Base-by-base conservation (phyloP, 2,888 invertebrate genomes). In the Lepidocyrtinus sp. region DNA sequence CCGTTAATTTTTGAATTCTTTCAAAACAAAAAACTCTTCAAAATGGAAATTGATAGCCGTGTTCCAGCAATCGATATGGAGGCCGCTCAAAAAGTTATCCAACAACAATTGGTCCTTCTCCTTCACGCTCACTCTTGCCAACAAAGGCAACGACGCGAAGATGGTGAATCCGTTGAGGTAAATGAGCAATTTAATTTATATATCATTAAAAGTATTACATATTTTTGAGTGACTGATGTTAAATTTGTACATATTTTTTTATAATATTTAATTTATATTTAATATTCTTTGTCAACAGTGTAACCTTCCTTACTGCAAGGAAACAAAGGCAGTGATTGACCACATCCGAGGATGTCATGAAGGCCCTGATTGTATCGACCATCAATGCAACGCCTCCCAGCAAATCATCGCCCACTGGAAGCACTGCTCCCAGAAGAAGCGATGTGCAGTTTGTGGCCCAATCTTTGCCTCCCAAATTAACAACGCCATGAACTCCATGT, bases 121-220 rank as follows among this genome's bases (percentile, higher is more conserved):
- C 71, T 78, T 26, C 77, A 78, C 63, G 77, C 77, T 46, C 77
- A 78, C 62, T 78, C 77, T 17, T 78, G 77, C 50, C 71, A 72
- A 59, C 72, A 72, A 46, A 72, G 46, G 72, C n/a, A 62, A 12
- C 17, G 45, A 19, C 17, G 5, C 19, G 24, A 36, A 0, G 71
- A 61, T n/a, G n/a, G n/a, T 12, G 63, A 22, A 45, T 62, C 17
- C 3, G 5, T n/a, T 62, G 72, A 72, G 72, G 72, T 72, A 72
- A 62, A n/a, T n/a, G n/a, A n/a, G n/a, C n/a, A n/a, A n/a, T n/a
- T n/a, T n/a, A 36, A 67, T 65, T 24, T 64, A 24, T 12, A 27
- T 24, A 19, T 9, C 3, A 26, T 64, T 27, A 26, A 7, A 64
- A 24, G 27, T 5, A 45, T 67, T n/a, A 50, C n/a, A n/a, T n/a